Percentiles rank a stretch among this genome's conserved stretches.
These are phyloP conservation scores for Syndactyla subalaris DNA, from an alignment of 2,797 vertebrate genomes.

Conservation along the genomic window DNA sequence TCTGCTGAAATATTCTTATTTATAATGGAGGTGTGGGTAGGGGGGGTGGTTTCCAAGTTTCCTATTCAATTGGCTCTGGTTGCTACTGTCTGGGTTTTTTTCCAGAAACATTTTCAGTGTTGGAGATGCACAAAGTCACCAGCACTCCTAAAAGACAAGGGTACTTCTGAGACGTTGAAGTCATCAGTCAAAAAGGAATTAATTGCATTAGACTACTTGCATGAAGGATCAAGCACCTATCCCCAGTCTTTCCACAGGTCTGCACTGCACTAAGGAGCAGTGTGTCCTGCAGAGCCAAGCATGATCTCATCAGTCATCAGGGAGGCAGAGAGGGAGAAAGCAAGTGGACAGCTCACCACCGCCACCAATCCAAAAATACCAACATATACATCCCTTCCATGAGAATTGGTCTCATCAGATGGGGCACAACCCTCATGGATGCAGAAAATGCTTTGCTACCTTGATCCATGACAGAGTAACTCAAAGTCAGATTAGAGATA, in stretches of 20 bases:
- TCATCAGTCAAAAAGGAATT: not conserved
- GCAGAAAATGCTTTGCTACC: not conserved
- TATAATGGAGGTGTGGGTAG: not conserved
- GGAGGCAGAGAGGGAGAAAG: not conserved
- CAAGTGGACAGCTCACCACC: not conserved
- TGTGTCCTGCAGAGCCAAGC: not conserved
- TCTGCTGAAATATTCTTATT: not conserved
- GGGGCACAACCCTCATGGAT: not conserved
- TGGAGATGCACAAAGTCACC: not conserved
- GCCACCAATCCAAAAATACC: not conserved
- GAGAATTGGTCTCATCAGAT: not conserved
- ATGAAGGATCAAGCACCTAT: not conserved
- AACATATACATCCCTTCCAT: not conserved
- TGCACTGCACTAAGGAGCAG: not conserved
- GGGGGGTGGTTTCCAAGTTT: not conserved
- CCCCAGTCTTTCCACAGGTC: not conserved
- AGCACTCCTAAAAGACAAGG: not conserved
- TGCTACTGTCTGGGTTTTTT: not conserved
- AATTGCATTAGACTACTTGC: not conserved
- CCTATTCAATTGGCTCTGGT: not conserved
- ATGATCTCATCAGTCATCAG: not conserved
- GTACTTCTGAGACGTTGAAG: not conserved
- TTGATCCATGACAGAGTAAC: not conserved
- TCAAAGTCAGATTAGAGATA: not conserved
- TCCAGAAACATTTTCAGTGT: not conserved